phyloP scores from a whole-genome alignment of 2,888 invertebrate species.

The Hemaris fuciformis region DNA sequence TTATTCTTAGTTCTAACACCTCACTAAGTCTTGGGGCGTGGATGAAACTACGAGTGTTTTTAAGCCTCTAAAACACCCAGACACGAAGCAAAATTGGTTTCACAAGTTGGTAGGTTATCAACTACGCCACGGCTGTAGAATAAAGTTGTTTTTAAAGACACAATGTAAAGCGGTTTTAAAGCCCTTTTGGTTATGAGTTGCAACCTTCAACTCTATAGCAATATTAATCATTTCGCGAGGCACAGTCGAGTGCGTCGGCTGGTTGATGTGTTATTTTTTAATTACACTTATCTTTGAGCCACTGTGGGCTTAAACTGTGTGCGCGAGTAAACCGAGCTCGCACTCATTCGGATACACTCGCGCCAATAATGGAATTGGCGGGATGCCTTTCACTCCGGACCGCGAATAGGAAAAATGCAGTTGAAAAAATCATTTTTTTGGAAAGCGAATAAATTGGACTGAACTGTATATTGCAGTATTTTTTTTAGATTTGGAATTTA shows the following conservation, averaged over 20 bases:
- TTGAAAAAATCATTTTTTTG: not conserved
- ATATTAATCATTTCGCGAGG: constrained; percentile 41
- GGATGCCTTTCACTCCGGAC: not conserved
- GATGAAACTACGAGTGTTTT: too few species aligned
- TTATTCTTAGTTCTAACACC: too few species aligned
- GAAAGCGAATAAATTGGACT: not conserved
- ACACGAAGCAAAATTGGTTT: too few species aligned
- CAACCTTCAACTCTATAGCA: constrained; percentile 36
- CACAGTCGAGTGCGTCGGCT: constrained; percentile 27
- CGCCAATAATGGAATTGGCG: not conserved
- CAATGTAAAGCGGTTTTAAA: too few species aligned
- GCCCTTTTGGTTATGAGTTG: too few species aligned
- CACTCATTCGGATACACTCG: not conserved
- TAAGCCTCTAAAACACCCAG: too few species aligned
- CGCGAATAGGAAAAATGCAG: not conserved
- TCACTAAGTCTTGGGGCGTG: too few species aligned
- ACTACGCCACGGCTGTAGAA: too few species aligned
- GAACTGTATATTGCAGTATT: too few species aligned
- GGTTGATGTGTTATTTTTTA: constrained; percentile 46
- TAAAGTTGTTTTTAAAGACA: too few species aligned
- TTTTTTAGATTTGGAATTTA: too few species aligned
- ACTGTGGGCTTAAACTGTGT: not conserved
- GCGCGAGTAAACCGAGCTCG: constrained; percentile 2
- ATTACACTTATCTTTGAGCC: constrained; percentile 32
- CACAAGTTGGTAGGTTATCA: too few species aligned